Percentiles rank a stretch among this genome's conserved stretches.
phyloP scores from a whole-genome alignment of 2,797 vertebrate genomes.

The Avahi laniger region DNA sequence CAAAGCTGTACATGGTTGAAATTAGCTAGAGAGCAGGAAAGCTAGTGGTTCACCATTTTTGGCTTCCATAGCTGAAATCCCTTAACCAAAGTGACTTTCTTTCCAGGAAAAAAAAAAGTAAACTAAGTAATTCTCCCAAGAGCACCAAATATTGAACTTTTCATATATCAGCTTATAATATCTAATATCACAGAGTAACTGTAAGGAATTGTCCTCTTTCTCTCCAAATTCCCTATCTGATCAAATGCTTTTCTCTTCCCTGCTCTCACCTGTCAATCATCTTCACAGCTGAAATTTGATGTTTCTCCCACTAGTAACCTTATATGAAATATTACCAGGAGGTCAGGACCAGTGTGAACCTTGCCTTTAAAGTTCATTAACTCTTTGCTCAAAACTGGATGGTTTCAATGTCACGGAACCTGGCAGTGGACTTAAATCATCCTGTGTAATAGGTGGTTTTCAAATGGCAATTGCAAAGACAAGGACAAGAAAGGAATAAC shows the following conservation, averaged over 20 bases:
- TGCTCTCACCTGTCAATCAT: constrained; percentile 86
- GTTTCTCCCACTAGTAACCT: constrained; percentile 87
- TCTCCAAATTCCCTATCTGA: constrained; percentile 84
- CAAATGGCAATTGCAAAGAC: constrained; percentile 37
- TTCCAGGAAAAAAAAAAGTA: constrained; percentile 59
- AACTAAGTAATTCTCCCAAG: constrained; percentile 70
- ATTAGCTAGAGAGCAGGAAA: constrained; percentile 56
- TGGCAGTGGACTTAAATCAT: neutral
- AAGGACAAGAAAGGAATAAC: neutral
- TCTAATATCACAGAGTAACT: constrained; percentile 82
- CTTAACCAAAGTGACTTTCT: constrained; percentile 70
- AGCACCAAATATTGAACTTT: constrained; percentile 60
- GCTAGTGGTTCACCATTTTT: constrained; percentile 34
- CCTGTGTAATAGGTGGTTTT: constrained; percentile 43
- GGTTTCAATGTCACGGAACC: constrained; percentile 75
- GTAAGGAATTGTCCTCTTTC: constrained; percentile 82
- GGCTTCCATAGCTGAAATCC: constrained; percentile 61
- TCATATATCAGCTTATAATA: constrained; percentile 85
- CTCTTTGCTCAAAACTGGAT: constrained; percentile 79
- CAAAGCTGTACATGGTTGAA: constrained; percentile 47
- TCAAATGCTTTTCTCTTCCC: constrained; percentile 83
- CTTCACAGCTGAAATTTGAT: constrained; percentile 87
- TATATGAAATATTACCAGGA: constrained; percentile 87
- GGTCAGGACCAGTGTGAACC: constrained; percentile 84
- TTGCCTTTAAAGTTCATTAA: constrained; percentile 85